Base-by-base conservation (phyloP, 2,888 invertebrate genomes). In the Heliothis peltigera region DNA sequence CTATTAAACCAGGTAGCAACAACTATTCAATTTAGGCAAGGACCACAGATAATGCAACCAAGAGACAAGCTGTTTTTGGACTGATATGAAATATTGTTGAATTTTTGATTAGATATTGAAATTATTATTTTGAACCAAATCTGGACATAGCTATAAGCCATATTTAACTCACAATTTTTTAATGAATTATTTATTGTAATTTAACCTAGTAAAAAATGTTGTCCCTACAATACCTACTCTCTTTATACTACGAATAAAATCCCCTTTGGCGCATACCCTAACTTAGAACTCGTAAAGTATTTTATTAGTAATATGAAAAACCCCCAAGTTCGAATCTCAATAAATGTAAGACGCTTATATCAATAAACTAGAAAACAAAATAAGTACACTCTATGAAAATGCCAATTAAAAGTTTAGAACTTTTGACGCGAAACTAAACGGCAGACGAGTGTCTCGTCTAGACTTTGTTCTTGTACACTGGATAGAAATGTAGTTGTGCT, bases 1-100 rank as follows among this genome's bases (percentile, higher is more conserved):
- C 56, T 78, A 80, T 71, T 75, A 75, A 73, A 71, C 51, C 64
- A 79, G 80, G 81, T 81, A 79, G 69, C 71, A 61, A 71, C 73
- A 58, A 64, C 63, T 74, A 75, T 70, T 74, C 59, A 67, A 68
- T 77, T 75, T 79, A 61, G 71, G 66, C 64, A 59, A 57, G 57
- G 64, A 66, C 59, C 66, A 70, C 61, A 75, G 79, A 73, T 70
- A 70, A 67, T 44, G 53, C 56, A 55, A 21, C 2, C 22, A 49
- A 28, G 58, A 63, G 62, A 74, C 25, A 51, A 58, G 48, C 10
- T 44, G 32, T 58, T 59, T 64, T 61, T 57, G 7, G n/a, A 1
- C 19, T 48, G 19, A 25, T 10, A 56, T 70, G 52, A 70, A 70
- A 72, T 75, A 75, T 72, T 7, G 19, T 56, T 59, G 55, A 46